Evolutionary conservation across 2,888 invertebrate genomes (phyloP).

Genomic region (Rhodophaea formosa): DNA sequence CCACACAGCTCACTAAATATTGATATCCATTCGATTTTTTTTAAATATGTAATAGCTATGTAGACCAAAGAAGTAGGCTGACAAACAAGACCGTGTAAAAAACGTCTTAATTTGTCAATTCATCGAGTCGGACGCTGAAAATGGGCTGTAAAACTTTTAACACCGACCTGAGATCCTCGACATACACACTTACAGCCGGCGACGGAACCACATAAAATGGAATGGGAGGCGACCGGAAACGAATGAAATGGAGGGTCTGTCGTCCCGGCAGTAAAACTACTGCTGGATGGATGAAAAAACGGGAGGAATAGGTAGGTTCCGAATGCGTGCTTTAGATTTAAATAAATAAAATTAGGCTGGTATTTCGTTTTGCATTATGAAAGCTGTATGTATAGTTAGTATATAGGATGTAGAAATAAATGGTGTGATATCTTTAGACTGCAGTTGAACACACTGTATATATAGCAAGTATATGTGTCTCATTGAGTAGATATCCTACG

Average conservation of each 20-base stretch:
- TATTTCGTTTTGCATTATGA: not conserved
- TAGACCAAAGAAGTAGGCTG: too few relatives aligned
- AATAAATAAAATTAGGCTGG: slow-evolving; percentile 31
- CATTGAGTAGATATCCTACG: too few relatives aligned
- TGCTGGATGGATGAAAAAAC: slow-evolving; percentile 31
- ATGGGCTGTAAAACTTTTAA: slow-evolving; percentile 65
- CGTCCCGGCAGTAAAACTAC: slow-evolving; percentile 40
- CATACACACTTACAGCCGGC: slow-evolving; percentile 29
- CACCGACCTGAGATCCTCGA: slow-evolving; percentile 39
- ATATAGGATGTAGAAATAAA: too few relatives aligned
- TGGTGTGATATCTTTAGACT: too few relatives aligned
- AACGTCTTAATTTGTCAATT: slow-evolving; percentile 53
- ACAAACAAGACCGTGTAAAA: not conserved
- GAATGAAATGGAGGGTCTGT: slow-evolving; percentile 51
- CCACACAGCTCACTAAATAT: too few relatives aligned
- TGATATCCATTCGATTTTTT: too few relatives aligned
- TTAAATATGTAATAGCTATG: not conserved
- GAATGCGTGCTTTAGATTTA: slow-evolving; percentile 36
- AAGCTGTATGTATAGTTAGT: too few relatives aligned
- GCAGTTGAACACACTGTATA: too few relatives aligned
- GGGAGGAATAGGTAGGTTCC: slow-evolving; percentile 24
- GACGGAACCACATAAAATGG: slow-evolving; percentile 53
- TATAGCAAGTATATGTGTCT: too few relatives aligned
- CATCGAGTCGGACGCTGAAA: slow-evolving; percentile 51
- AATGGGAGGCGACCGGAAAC: slow-evolving; percentile 50